Evolutionary conservation across 1,140 invertebrate genomes (phyloP).

Genomic region (Trichomalopsis sarcophagae): DNA sequence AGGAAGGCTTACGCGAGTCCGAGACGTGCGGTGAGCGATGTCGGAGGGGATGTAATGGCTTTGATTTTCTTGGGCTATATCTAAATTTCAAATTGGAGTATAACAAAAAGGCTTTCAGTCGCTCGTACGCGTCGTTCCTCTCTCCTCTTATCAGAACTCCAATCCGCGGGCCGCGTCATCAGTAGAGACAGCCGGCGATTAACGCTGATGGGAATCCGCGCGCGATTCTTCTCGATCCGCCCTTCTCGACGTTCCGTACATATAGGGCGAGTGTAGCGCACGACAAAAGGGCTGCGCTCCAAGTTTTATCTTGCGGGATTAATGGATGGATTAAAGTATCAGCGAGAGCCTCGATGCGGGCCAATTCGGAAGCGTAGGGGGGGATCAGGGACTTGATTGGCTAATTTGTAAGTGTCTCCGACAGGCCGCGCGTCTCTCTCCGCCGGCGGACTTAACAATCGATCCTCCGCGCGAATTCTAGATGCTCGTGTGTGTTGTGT

Average conservation of each 20-base stretch:
- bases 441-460: constrained; percentile 68
- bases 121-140: background rate
- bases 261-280: constrained; percentile 51
- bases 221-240: background rate
- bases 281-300: constrained; percentile 72
- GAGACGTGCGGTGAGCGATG: too few relatives aligned
- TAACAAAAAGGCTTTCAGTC: too few relatives aligned
- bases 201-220: constrained; percentile 29
- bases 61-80: too few relatives aligned
- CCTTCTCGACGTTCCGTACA: background rate
- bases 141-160: constrained; percentile 21
- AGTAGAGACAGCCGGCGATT: constrained; percentile 33
- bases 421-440: constrained; percentile 59
- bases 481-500: background rate
- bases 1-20: background rate
- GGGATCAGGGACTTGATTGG: constrained; percentile 74
- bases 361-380: constrained; percentile 69
- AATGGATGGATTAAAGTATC: constrained; percentile 76
- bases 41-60: too few relatives aligned
- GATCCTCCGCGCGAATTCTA: constrained; percentile 55
- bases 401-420: constrained; percentile 75
- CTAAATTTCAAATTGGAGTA: too few relatives aligned
- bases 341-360: constrained; percentile 68
- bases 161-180: background rate
- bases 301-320: constrained; percentile 75